Conservation (phyloP, 1,140 invertebrate species). For the Scaptomyza montana region DNA sequence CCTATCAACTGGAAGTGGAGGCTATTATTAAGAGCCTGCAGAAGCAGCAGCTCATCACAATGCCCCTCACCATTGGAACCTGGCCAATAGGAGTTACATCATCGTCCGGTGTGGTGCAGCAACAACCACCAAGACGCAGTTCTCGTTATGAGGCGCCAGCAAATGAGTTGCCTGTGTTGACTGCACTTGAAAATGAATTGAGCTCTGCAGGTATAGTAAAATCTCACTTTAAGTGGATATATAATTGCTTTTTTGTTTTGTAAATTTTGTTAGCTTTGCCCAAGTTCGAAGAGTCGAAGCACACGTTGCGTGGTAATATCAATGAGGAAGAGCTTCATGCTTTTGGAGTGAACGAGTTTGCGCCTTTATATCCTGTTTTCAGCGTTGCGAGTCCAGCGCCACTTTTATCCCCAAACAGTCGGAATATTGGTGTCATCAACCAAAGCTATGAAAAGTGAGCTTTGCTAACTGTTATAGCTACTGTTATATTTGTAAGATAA, state of each 20-base stretch:
- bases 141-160: conserved; percentile 49
- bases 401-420: conserved; percentile 31
- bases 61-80: conserved; percentile 86
- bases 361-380: conserved; percentile 80
- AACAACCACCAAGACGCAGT: conserved; percentile 68
- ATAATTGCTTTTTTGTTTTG: background rate
- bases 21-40: conserved; percentile 81
- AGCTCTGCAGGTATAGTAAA: conserved; percentile 54
- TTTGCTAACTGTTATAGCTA: too few species aligned
- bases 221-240: background rate
- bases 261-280: conserved; percentile 58
- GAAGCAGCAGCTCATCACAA: conserved; percentile 84
- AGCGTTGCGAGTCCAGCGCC: conserved; percentile 68
- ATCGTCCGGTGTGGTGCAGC: conserved; percentile 54
- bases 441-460: conserved; percentile 61
- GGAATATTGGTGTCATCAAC: conserved; percentile 57
- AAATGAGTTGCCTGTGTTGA: conserved; percentile 57
- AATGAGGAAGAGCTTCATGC: conserved; percentile 77
- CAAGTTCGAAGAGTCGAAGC: conserved; percentile 64
- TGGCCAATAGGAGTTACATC: conserved; percentile 78
- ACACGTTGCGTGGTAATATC: conserved; percentile 68
- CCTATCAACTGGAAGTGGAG: conserved; percentile 87
- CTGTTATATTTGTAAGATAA: conserved; percentile 1
- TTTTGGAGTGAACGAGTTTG: conserved; percentile 71
- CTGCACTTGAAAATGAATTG: conserved; percentile 46